A percentile compares a stretch with the other conserved stretches of the same genome.
phyloP scores from a whole-genome alignment of 2,888 invertebrate genomes.

The Drosophila rellima region DNA sequence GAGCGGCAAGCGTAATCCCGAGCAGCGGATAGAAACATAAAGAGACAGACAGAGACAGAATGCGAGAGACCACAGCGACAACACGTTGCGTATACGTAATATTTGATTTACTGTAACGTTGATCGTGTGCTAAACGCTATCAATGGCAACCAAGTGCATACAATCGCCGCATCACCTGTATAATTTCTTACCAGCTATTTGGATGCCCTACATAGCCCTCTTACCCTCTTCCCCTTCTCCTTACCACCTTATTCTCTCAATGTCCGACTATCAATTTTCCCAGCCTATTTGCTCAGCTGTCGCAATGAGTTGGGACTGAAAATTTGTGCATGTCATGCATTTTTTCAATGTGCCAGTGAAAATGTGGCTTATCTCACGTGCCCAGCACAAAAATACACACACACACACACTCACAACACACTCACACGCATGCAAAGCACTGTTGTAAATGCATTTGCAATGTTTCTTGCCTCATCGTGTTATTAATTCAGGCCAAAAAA shows the following conservation, averaged over 20 bases:
- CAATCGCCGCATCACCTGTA: slow-evolving; percentile 12
- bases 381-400: slow-evolving; percentile 31
- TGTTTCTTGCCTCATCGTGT: slow-evolving; percentile 23
- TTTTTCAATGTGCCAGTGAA: slow-evolving; percentile 49
- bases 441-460: slow-evolving; percentile 25
- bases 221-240: neutral
- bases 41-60: neutral
- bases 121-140: slow-evolving; percentile 25
- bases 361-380: slow-evolving; percentile 74
- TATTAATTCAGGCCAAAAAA: slow-evolving; percentile 37
- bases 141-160: slow-evolving; percentile 19
- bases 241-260: no score
- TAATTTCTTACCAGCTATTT: slow-evolving; percentile 16
- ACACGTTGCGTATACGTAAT: slow-evolving; percentile 50
- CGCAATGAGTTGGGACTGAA: slow-evolving; percentile 33
- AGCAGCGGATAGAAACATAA: no score
- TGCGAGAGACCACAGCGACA: slow-evolving; percentile 7
- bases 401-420: neutral
- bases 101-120: slow-evolving; percentile 18
- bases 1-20: slow-evolving; percentile 35
- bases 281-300: slow-evolving; percentile 50
- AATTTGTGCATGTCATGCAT: slow-evolving; percentile 43
- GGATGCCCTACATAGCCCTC: slow-evolving; percentile 10
- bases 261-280: neutral
- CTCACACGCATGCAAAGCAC: slow-evolving; percentile 2